Base-by-base conservation (phyloP, 2,888 invertebrate genomes). In the Apamea anceps region DNA sequence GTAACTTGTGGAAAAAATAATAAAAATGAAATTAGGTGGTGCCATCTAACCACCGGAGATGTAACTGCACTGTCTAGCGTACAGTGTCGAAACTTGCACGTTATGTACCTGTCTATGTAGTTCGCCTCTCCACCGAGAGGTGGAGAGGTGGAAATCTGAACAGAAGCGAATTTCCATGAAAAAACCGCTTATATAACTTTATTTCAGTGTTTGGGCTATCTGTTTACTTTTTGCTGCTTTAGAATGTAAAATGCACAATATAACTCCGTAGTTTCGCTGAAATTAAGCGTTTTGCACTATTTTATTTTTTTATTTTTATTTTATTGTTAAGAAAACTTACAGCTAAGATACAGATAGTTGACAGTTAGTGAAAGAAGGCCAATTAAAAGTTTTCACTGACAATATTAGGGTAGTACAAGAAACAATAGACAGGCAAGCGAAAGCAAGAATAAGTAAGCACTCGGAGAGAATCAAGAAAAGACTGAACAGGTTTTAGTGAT, bases 41-140 rank as follows among this genome's bases (percentile, higher is more conserved):
- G 79, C 79, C 78, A 78, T 78, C 68, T 79, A 21, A 32, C 54
- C 7, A 18, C 13, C 28, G 13, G 28, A 51, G 18, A n/a, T 15
- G 68, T 28, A 25, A 45, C n/a, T 70, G 28, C 54, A 65, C 63
- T 57, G n/a, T 37, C 71, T 57, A 66, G 65, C 28, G 65, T 13
- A 6, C 25, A 18, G 12, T n/a, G 3, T 37, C 21, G 15, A 37
- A 57, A 65, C 63, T 48, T 28, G 32, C 13, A 28, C 21, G 13
- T 18, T 32, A 32, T 12, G 32, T 7, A 42, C 28, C 28, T 62
- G 25, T 21, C 6, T 25, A 57, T 21, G 71, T 45, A 57, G 51
- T n/a, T 79, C 28, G 13, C 13, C 5, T 37, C 3, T 4, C 7
- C 28, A 37, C 70, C 79, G 63, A n/a, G 2, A 25, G 32, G 4